Evolutionary conservation across 2,797 vertebrate genomes (phyloP).

Genomic region (Neoniphon sammara): DNA sequence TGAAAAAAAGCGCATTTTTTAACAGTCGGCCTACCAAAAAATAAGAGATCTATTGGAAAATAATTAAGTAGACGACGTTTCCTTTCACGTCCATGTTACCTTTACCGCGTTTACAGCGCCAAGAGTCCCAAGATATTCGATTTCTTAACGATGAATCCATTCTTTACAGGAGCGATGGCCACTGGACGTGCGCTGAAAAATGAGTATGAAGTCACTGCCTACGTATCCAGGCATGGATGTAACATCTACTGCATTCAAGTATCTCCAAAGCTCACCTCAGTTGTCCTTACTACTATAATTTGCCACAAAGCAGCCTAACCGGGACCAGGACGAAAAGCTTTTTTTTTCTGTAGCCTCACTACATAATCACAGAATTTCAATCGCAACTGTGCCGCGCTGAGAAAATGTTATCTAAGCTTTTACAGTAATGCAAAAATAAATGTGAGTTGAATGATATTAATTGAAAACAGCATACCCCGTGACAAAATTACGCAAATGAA

Average conservation of each 20-base stretch:
- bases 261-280: conserved; percentile 1
- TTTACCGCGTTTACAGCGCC: neutral
- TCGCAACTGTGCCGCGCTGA: no score
- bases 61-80: neutral
- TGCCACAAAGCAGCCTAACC: neutral
- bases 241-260: conserved; percentile 58
- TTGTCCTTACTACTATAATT: neutral
- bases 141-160: conserved; percentile 61
- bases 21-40: conserved; percentile 12
- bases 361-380: neutral
- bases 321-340: neutral
- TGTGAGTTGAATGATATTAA: no score
- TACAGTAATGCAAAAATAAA: no score
- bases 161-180: conserved; percentile 50
- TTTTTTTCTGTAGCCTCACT: neutral
- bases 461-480: no score
- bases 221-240: conserved; percentile 70
- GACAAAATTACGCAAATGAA: no score
- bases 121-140: neutral
- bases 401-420: no score
- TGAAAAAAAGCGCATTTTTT: conserved; percentile 23
- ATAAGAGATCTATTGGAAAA: neutral
- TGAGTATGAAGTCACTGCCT: conserved; percentile 80
- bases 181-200: conserved; percentile 68
- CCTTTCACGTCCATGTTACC: conserved; percentile 1